Percentiles rank a stretch among this genome's conserved stretches.
Conservation (phyloP, 2,888 invertebrate genomes). For the Hyalella azteca region DNA sequence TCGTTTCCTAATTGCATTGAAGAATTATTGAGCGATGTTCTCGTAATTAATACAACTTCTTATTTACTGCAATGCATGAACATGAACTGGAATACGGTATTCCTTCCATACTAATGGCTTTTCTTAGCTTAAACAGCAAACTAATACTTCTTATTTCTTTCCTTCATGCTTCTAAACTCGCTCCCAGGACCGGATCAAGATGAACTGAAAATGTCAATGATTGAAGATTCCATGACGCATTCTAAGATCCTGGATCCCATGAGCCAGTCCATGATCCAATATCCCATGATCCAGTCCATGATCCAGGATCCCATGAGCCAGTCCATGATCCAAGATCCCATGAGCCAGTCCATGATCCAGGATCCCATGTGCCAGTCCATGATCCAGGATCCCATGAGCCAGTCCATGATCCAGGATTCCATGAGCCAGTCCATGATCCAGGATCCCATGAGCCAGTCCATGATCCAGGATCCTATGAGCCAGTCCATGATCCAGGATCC, state of each 20-base stretch:
- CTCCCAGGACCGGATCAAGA: slow-evolving; percentile 5
- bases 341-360: slow-evolving; percentile 1
- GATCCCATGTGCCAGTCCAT: slow-evolving; percentile 12
- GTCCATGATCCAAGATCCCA: slow-evolving; percentile 18
- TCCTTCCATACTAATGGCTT: no score
- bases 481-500: slow-evolving; percentile 8
- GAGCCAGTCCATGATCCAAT: background rate
- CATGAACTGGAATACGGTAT: no score
- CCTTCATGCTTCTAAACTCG: background rate
- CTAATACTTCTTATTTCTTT: background rate
- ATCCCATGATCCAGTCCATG: background rate
- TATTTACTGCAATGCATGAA: no score
- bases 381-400: slow-evolving; percentile 5
- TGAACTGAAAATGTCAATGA: background rate
- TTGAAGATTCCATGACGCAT: background rate
- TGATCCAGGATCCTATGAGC: background rate
- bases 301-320: slow-evolving; percentile 9
- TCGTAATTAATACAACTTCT: no score
- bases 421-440: background rate
- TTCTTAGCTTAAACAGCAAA: no score
- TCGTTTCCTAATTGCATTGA: no score
- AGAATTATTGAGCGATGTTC: no score
- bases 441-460: slow-evolving; percentile 14
- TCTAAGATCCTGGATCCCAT: slow-evolving; percentile 11
- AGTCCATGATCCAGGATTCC: slow-evolving; percentile 7